phyloP scores from a whole-genome alignment of 2,888 invertebrate species.

The Tipula vernalis region DNA sequence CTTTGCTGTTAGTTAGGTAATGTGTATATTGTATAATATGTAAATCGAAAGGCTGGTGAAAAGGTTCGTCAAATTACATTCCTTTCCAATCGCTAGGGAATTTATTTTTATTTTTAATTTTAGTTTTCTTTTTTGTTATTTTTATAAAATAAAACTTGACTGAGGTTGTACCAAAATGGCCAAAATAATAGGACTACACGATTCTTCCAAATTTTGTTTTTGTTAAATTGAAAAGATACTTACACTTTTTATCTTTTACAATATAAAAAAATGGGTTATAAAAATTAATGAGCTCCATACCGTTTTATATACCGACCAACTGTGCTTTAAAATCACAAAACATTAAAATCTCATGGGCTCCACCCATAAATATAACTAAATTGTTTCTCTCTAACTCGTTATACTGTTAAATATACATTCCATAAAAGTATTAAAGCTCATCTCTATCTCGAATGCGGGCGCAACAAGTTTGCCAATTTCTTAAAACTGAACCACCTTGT shows the following conservation, averaged over 20 bases:
- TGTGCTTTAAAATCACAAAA: slow-evolving; percentile 4
- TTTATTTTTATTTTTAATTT: not conserved
- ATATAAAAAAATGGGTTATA: not conserved
- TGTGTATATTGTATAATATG: not conserved
- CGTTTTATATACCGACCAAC: not conserved
- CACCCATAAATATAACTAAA: not conserved
- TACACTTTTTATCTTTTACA: not conserved
- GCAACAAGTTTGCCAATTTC: not conserved
- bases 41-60: slow-evolving; percentile 4
- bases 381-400: not conserved
- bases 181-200: slow-evolving; percentile 5
- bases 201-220: not conserved
- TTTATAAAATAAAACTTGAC: not conserved
- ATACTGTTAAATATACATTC: not conserved
- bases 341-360: not conserved
- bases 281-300: not conserved
- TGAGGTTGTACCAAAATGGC: slow-evolving; percentile 9
- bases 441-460: not conserved
- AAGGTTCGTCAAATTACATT: not conserved
- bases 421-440: not conserved
- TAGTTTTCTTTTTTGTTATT: not conserved
- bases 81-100: not conserved
- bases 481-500: not conserved
- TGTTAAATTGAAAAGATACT: not conserved
- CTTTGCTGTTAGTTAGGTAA: not conserved